Percentiles rank a stretch among this genome's conserved stretches.
Conservation (phyloP, 1,140 invertebrate genomes). For the Archegozetes longisetosus region DNA sequence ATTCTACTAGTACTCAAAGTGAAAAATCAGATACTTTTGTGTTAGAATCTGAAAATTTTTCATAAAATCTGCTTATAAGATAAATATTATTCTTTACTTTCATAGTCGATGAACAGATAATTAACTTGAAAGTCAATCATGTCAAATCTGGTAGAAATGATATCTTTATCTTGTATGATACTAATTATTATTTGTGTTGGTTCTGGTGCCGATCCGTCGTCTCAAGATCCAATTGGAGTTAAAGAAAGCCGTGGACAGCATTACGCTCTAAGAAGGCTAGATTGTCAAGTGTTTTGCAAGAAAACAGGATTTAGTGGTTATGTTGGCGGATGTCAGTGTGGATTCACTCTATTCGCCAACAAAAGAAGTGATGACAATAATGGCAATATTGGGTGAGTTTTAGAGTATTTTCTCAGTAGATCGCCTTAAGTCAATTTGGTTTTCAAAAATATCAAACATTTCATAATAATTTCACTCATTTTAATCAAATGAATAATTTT, state of each 20-base stretch:
- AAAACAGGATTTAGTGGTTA: constrained; percentile 24
- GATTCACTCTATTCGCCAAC: constrained; percentile 25
- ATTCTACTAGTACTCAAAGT: no score
- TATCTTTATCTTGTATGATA: background rate
- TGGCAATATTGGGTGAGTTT: background rate
- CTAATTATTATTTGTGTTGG: background rate
- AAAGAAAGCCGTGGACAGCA: background rate
- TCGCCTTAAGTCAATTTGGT: no score
- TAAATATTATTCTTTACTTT: background rate
- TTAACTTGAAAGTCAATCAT: no score
- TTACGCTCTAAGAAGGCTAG: constrained; percentile 21
- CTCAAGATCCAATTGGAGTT: background rate
- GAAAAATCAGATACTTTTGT: no score
- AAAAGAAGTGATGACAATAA: constrained; percentile 10
- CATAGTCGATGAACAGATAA: no score
- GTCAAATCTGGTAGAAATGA: background rate
- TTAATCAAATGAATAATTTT: no score
- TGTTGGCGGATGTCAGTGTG: constrained; percentile 26
- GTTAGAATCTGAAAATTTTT: no score
- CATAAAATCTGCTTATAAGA: background rate
- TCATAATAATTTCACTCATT: no score
- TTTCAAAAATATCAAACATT: no score
- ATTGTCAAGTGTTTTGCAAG: constrained; percentile 25
- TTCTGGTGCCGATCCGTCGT: background rate
- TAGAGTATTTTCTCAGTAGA: background rate